Base-by-base conservation (phyloP, 2,797 vertebrate species). In the Gambusia yucatana region DNA sequence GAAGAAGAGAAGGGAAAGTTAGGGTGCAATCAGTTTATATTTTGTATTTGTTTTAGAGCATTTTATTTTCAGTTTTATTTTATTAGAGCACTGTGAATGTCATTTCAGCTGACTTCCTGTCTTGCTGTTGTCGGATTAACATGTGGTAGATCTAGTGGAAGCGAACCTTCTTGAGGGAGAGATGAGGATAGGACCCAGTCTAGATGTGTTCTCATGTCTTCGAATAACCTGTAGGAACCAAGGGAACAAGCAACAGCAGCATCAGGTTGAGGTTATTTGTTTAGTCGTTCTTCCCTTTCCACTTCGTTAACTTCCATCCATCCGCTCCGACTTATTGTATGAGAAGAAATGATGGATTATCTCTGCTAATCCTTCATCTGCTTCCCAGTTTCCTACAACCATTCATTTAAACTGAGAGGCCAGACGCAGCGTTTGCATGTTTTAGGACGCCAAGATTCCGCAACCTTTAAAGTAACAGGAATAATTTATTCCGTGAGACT, bases 21-120 rank as follows among this genome's bases (percentile, higher is more conserved):
- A 87, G 88, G 83, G 63, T 43, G 44, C 80, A 20, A 82, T 76
- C 39, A 70, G 44, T 88, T 90, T 91, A 82, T 80, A 80, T 72
- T 77, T 59, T 73, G 20, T 67, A 85, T 87, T 80, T 77, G 67
- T 91, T 86, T 87, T 86, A 84, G 84, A 81, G 75, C 78, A 82
- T 90, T 92, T 91, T 59, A 78, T 90, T 91, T 69, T 79, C 28
- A 39, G 70, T 78, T 84, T 91, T 81, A 67, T 84, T 86, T 89
- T 77, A 83, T 88, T 88, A 88, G 90, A 92, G 90, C 93, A 95
- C 94, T 95, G 95, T 95, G 94, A 96, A 95, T 93, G 92, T 95
- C 91, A 71, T 93, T 92, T 94, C 88, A 88, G 92, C 80, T 83
- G 87, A 92, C 87, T 43, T 91, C 83, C 83, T 77, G 83, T 94